phyloP scores from a whole-genome alignment of 2,113 vertebrate species.

The Nematolebias whitei region DNA sequence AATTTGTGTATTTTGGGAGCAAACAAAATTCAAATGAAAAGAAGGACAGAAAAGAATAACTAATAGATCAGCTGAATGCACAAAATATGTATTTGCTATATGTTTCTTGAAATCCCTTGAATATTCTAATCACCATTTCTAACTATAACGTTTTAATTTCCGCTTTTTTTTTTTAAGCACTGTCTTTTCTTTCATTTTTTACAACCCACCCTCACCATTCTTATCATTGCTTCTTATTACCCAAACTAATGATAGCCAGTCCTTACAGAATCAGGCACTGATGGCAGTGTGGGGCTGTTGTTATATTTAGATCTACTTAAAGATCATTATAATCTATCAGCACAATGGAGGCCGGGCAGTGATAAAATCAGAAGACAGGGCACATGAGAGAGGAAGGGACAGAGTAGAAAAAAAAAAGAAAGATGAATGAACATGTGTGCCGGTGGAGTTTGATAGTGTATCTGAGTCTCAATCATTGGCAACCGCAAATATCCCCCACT shows the following conservation, averaged over 20 bases:
- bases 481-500: constrained; percentile 24
- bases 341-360: constrained; percentile 59
- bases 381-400: constrained; percentile 21
- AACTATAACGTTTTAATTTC: constrained; percentile 33
- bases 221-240: constrained; percentile 55
- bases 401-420: constrained; percentile 18
- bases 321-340: constrained; percentile 79
- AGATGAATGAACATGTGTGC: constrained; percentile 17
- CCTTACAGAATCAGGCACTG: constrained; percentile 58
- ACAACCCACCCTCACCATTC: background rate
- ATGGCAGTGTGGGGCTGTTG: constrained; percentile 59
- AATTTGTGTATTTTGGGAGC: background rate
- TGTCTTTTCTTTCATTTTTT: background rate
- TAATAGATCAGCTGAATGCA: constrained; percentile 34
- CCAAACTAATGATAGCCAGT: constrained; percentile 66
- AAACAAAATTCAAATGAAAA: background rate
- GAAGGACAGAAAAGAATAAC: background rate
- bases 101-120: constrained; percentile 30
- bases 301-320: constrained; percentile 81
- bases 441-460: constrained; percentile 11
- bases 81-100: constrained; percentile 39
- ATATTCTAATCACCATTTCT: constrained; percentile 28
- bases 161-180: constrained; percentile 1
- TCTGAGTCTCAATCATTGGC: constrained; percentile 24
- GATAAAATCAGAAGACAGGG: constrained; percentile 47